These are phyloP conservation scores for Sitta carolinensis DNA, from an alignment of 2,797 vertebrate species.

Conservation along the genomic window DNA sequence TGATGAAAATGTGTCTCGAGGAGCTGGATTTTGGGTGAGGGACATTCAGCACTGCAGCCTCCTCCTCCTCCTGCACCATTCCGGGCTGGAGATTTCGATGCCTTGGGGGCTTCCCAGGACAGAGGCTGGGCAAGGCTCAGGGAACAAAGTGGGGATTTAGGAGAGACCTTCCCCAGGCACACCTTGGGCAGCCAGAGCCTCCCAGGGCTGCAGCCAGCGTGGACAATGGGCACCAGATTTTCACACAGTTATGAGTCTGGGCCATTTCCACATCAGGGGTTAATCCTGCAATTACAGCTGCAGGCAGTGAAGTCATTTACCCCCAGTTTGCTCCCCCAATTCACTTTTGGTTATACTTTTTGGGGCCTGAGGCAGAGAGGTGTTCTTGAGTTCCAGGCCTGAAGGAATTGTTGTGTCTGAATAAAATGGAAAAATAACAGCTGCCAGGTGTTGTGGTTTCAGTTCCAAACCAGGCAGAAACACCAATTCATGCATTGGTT, in stretches of 20 bases:
- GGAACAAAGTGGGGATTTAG: background rate
- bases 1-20: background rate
- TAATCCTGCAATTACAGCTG: background rate
- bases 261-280: background rate
- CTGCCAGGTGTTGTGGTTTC: background rate
- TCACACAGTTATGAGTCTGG: background rate
- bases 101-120: accelerated
- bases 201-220: background rate
- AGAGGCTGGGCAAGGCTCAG: background rate
- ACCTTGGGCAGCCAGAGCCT: background rate
- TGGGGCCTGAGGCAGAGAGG: background rate
- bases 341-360: accelerated
- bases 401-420: background rate
- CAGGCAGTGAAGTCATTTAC: background rate
- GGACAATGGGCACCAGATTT: background rate
- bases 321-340: background rate
- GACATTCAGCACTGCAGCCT: background rate
- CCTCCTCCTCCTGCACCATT: no score
- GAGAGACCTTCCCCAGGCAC: background rate
- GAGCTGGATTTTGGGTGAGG: background rate
- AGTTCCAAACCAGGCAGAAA: no score
- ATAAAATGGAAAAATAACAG: background rate
- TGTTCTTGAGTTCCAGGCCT: background rate
- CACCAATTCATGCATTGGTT: no score
- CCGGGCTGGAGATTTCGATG: background rate